A percentile compares a stretch with the other conserved stretches of the same genome.
phyloP scores from a whole-genome alignment of 2,113 vertebrate genomes.

The Carassius gibelio region DNA sequence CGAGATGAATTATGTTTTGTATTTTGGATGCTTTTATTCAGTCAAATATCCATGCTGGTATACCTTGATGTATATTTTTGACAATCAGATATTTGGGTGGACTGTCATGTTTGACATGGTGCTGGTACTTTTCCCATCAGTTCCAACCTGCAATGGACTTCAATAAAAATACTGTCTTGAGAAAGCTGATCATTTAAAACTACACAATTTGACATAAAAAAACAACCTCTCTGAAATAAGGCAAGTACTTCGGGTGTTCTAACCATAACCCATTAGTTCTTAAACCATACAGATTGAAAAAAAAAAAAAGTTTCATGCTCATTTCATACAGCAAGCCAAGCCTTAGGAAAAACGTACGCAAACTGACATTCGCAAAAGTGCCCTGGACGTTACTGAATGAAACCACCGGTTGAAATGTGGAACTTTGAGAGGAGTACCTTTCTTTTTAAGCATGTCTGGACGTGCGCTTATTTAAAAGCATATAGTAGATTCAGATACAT shows the following conservation, averaged over 20 bases:
- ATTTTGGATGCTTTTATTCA: constrained; percentile 84
- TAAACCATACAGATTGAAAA: constrained; percentile 13
- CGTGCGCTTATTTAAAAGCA: constrained; percentile 39
- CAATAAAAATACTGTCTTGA: constrained; percentile 78
- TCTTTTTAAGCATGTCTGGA: constrained; percentile 20
- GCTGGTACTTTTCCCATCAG: constrained; percentile 73
- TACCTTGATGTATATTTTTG: constrained; percentile 72
- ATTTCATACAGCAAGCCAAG: constrained; percentile 68
- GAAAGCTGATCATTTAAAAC: constrained; percentile 71
- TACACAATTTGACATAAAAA: constrained; percentile 61
- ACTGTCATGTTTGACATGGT: constrained; percentile 71
- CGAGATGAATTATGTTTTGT: constrained; percentile 55
- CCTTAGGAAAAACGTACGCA: constrained; percentile 52
- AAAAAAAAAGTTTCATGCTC: constrained; percentile 63
- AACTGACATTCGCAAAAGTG: constrained; percentile 55
- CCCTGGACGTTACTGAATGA: neutral
- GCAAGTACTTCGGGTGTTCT: constrained; percentile 72
- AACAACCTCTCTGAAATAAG: constrained; percentile 71
- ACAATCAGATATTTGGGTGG: constrained; percentile 72
- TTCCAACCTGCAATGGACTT: constrained; percentile 74
- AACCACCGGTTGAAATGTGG: neutral
- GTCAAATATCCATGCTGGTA: constrained; percentile 83
- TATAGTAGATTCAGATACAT: constrained; percentile 31
- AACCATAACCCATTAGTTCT: constrained; percentile 38
- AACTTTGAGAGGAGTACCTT: constrained; percentile 18